Evolutionary conservation across 1,140 invertebrate species (phyloP), one percentile per base, ranked within the genome.

Genomic region (Samia ricini): DNA sequence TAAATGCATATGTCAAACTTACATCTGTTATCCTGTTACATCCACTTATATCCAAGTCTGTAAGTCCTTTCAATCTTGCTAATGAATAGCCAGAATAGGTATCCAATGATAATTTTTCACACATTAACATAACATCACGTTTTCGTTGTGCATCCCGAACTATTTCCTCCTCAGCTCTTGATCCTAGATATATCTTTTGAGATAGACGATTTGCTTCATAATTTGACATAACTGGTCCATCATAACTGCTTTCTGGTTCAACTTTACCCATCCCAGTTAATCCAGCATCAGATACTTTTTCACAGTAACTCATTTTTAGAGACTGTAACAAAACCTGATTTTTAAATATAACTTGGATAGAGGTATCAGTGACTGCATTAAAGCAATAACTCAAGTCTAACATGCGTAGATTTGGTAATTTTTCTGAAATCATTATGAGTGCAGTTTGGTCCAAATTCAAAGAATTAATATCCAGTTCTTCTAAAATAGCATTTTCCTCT

Each of bases 11-110:
- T 51, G 91, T 93, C 1, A 96, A 71, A 64, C 94, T 94, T 4
- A 94, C 92, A 87, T 95, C 94, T 26, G 94, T 94, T 12, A 96
- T 92, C 74, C 91, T 92, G 66, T 93, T 93, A 74, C 95, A 95
- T 2, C 92, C 91, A 52, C 92, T 92, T 5, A 96, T 78, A 78
- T 95, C 92, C 2, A 95, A 81, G 42, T 92, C 85, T 61, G 76
- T 88, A 3, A 95, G 83, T 15, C 92, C 89, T 76, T 91, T 91
- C 2, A 94, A 70, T 8, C 92, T 87, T 20, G 91, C 91, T 51
- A 95, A 85, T 12, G 92, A 93, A 72, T 92, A 93, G 6, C 91
- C 88, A 63, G 85, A 85, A 22, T 87, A 91, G 7, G 89, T 78
- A 63, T 91, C 90, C 71, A 85, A 77, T 57, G 78, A 74, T 29